Evolutionary conservation across 2,797 vertebrate species (phyloP).

Genomic region (Hephaestus fuliginosus): DNA sequence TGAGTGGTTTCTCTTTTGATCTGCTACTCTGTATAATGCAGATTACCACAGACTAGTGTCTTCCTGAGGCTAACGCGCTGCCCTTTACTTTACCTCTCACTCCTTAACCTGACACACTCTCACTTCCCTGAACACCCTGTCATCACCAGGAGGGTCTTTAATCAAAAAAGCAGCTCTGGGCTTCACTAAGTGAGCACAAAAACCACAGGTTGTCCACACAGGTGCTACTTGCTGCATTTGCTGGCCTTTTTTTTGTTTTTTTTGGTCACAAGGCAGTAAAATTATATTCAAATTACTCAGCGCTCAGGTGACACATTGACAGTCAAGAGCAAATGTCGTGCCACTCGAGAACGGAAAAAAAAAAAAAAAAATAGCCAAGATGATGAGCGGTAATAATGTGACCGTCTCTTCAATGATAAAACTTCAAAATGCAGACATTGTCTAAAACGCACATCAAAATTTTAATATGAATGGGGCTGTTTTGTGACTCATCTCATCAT

Average conservation of each 20-base stretch:
- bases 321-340: constrained; percentile 20
- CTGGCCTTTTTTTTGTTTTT: neutral
- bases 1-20: constrained; percentile 1
- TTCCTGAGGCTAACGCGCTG: constrained; percentile 24
- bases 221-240: neutral
- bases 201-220: constrained; percentile 23
- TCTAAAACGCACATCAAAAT: constrained; percentile 21
- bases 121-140: constrained; percentile 45
- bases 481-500: constrained; percentile 28
- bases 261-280: constrained; percentile 9
- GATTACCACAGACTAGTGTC: constrained; percentile 7
- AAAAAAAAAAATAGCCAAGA: neutral
- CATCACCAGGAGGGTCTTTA: constrained; percentile 71
- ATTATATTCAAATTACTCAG: constrained; percentile 14
- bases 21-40: constrained; percentile 33
- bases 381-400: constrained; percentile 22
- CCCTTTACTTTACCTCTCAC: constrained; percentile 48
- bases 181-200: constrained; percentile 58
- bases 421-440: neutral
- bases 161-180: constrained; percentile 67
- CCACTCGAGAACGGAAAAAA: neutral
- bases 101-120: constrained; percentile 35
- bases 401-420: constrained; percentile 3
- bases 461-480: constrained; percentile 5
- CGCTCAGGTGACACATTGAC: neutral